These are phyloP conservation scores for Gambusia holbrooki DNA, from an alignment of 2,113 vertebrate genomes.

Conservation along the genomic window DNA sequence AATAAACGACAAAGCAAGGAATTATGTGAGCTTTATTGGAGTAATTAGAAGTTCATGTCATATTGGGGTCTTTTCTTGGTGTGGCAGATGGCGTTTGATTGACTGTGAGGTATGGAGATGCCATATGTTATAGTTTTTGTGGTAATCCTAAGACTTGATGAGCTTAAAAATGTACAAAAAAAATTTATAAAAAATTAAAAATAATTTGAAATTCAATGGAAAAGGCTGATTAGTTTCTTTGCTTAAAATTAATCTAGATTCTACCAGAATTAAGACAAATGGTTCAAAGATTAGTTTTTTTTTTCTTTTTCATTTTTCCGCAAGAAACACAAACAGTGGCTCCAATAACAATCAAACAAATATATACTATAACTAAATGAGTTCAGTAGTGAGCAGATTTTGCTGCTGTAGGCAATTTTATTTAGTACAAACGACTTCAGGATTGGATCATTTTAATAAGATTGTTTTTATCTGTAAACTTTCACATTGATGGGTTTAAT, in stretches of 20 bases:
- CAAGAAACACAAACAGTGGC: not conserved
- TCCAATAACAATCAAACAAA: not conserved
- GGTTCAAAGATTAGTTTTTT: not conserved
- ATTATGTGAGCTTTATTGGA: not conserved
- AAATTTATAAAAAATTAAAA: not conserved
- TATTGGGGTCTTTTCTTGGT: not conserved
- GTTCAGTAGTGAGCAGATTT: too few species aligned
- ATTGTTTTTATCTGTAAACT: too few species aligned
- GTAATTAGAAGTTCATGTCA: not conserved
- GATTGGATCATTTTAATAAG: too few species aligned
- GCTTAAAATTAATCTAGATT: not conserved
- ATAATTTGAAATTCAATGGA: not conserved
- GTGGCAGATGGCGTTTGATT: conserved; percentile 5
- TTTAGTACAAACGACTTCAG: too few species aligned
- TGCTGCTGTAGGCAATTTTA: too few species aligned
- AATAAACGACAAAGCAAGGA: conserved; percentile 5
- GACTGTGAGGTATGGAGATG: not conserved
- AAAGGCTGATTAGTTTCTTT: not conserved
- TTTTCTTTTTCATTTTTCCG: not conserved
- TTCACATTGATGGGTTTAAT: too few species aligned
- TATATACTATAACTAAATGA: not conserved
- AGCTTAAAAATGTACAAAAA: not conserved
- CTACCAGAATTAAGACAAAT: not conserved
- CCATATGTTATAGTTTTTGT: not conserved
- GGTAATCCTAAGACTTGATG: not conserved